These are phyloP conservation scores for Actinia equina DNA, from an alignment of 64 coral and sea anemone genomes.

Conservation along the genomic window DNA sequence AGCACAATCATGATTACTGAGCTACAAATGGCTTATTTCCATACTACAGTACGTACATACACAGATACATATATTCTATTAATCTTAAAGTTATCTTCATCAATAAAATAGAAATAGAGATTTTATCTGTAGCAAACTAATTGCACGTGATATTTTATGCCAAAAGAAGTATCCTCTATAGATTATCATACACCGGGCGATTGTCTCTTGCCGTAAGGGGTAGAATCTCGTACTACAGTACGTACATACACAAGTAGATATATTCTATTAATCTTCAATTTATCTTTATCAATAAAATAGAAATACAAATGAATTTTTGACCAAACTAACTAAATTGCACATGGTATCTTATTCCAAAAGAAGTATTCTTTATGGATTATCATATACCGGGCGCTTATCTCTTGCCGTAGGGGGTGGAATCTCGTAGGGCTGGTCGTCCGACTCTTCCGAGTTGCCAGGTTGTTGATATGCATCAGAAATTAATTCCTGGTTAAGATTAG, in stretches of 20 bases:
- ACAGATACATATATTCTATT: too few species aligned
- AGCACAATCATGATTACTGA: too few species aligned
- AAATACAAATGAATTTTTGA: too few species aligned
- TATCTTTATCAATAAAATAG: too few species aligned
- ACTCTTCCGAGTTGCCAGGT: not conserved
- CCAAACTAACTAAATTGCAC: not conserved
- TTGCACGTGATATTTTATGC: not conserved
- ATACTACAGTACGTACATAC: too few species aligned
- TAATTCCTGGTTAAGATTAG: not conserved
- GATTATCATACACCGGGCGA: not conserved
- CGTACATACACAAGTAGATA: too few species aligned
- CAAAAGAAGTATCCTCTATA: not conserved
- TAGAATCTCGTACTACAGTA: constrained; percentile 4
- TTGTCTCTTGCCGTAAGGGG: not conserved
- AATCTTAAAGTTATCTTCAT: too few species aligned
- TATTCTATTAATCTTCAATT: too few species aligned
- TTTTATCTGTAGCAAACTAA: too few species aligned
- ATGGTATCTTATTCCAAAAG: not conserved
- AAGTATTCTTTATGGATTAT: not conserved
- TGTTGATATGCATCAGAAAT: not conserved
- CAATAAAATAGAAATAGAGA: too few species aligned
- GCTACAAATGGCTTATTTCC: too few species aligned
- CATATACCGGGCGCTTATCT: not conserved
- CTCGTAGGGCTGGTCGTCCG: not conserved
- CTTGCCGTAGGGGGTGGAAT: not conserved